These are phyloP conservation scores for Andrena trimmerana DNA, from an alignment of 2,888 invertebrate species.

Conservation along the genomic window DNA sequence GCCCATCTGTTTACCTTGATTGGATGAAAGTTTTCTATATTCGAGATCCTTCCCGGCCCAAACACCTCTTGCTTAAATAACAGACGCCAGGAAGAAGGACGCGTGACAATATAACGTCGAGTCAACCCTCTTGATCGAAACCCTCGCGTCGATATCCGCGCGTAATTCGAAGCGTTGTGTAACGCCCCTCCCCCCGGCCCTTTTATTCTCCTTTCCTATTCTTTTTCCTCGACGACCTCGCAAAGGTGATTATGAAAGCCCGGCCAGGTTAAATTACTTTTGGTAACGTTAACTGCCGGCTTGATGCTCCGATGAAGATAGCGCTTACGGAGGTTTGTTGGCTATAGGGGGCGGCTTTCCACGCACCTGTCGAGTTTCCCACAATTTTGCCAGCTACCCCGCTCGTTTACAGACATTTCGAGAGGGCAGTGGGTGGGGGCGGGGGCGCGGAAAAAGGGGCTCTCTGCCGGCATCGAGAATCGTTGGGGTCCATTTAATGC, in stretches of 20 bases:
- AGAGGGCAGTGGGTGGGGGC: slow-evolving; percentile 31
- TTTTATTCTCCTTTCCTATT: not conserved
- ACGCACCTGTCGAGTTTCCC: slow-evolving; percentile 74
- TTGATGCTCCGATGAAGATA: slow-evolving; percentile 70
- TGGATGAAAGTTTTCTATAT: too few relatives aligned
- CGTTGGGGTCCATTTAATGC: slow-evolving; percentile 72
- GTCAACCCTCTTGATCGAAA: slow-evolving; percentile 9
- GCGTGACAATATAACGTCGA: not conserved
- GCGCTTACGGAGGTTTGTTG: slow-evolving; percentile 63
- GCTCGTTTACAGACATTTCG: slow-evolving; percentile 71
- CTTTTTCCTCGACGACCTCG: slow-evolving; percentile 13
- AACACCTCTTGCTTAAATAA: too few relatives aligned
- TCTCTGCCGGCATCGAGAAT: slow-evolving; percentile 57
- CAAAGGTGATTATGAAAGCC: slow-evolving; percentile 69
- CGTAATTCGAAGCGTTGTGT: slow-evolving; percentile 14
- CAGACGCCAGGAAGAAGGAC: not conserved
- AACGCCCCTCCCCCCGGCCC: not conserved
- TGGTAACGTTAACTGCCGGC: slow-evolving; percentile 70
- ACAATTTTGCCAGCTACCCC: slow-evolving; percentile 67
- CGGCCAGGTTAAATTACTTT: slow-evolving; percentile 73
- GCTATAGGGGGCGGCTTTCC: slow-evolving; percentile 54
- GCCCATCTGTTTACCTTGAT: not conserved
- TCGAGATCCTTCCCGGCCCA: too few relatives aligned
- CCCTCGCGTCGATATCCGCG: slow-evolving; percentile 3
- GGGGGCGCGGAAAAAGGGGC: slow-evolving; percentile 35